Conservation (phyloP, 2,888 invertebrate genomes). For the Ashinkailepas kermadecensis region DNA sequence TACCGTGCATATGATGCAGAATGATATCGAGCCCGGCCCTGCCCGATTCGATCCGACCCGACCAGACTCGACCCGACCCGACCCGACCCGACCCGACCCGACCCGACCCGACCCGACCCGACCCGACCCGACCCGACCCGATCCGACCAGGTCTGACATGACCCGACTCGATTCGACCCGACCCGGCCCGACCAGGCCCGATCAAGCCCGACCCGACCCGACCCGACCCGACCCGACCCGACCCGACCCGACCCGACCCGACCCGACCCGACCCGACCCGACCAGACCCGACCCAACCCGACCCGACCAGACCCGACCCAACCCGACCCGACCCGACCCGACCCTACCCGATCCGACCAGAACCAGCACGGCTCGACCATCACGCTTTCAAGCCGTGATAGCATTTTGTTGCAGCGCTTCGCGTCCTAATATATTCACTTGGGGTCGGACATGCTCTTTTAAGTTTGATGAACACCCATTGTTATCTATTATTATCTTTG, state of each 20-base stretch:
- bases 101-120: conserved; percentile 22
- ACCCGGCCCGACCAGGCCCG: conserved; percentile 1
- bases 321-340: conserved; percentile 16
- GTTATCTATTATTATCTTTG: too few relatives aligned
- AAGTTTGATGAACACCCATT: too few relatives aligned
- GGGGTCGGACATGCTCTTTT: too few relatives aligned
- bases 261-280: conserved; percentile 19
- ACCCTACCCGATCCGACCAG: conserved; percentile 3
- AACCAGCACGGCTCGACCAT: too few relatives aligned
- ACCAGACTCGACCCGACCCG: conserved; percentile 11
- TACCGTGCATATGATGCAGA: too few relatives aligned
- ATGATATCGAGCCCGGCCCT: background rate
- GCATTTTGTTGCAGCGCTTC: too few relatives aligned
- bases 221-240: conserved; percentile 20
- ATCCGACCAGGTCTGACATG: background rate
- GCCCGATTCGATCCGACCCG: conserved; percentile 11
- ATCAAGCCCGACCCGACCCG: background rate
- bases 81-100: conserved; percentile 18
- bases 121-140: conserved; percentile 16
- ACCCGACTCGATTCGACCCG: conserved; percentile 20
- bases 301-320: background rate
- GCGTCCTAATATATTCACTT: too few relatives aligned
- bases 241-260: conserved; percentile 20
- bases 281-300: conserved; percentile 17
- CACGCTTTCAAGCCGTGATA: too few relatives aligned